Evolutionary conservation across 2,797 vertebrate genomes (phyloP).

Genomic region (Xenops minutus): DNA sequence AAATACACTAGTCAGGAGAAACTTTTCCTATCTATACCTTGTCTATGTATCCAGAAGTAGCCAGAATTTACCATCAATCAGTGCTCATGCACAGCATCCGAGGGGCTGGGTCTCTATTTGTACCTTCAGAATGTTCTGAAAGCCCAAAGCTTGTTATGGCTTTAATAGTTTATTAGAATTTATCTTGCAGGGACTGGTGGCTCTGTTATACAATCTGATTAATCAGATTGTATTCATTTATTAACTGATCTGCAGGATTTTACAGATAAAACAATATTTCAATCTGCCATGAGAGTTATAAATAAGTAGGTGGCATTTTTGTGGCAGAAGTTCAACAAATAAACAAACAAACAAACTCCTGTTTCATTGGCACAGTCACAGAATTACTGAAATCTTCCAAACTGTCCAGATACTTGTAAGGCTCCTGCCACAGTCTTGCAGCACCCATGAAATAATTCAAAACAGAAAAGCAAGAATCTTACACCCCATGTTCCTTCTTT

Average conservation of each 20-base stretch:
- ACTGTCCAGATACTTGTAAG: not conserved
- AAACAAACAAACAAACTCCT: slow-evolving; percentile 6
- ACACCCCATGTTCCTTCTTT: not conserved
- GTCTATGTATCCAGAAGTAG: not conserved
- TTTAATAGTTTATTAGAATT: not conserved
- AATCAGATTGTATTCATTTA: slow-evolving; percentile 39
- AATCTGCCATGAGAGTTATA: slow-evolving; percentile 23
- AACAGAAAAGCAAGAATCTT: not conserved
- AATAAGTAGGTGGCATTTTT: slow-evolving; percentile 40
- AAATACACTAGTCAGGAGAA: not conserved
- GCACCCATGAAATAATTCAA: not conserved
- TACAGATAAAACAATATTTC: slow-evolving; percentile 35
- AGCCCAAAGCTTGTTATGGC: not conserved
- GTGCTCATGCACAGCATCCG: not conserved
- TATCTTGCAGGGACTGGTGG: not conserved
- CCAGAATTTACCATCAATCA: not conserved
- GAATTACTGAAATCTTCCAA: not conserved
- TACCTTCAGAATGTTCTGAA: not conserved
- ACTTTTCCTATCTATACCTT: not conserved
- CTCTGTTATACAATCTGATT: slow-evolving; percentile 1
- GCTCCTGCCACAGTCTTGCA: not conserved
- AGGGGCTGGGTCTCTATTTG: not conserved
- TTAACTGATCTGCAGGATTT: slow-evolving; percentile 28
- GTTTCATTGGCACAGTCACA: not conserved
- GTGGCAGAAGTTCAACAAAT: slow-evolving; percentile 29